A percentile compares a stretch with the other conserved stretches of the same genome.
phyloP scores from a whole-genome alignment of 2,888 invertebrate genomes.

The Melitaea athalia region DNA sequence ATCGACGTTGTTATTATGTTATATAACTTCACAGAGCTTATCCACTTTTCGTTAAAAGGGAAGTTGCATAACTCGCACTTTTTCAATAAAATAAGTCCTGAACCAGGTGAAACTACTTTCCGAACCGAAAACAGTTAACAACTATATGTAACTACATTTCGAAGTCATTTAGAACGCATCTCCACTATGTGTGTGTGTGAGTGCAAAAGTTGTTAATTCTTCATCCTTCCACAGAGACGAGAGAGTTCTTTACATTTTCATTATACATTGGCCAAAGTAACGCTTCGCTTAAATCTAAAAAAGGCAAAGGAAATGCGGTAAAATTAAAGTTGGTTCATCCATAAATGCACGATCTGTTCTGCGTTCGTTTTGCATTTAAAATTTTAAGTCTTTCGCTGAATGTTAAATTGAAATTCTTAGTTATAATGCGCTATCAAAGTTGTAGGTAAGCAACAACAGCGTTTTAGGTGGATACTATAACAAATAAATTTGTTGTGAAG shows the following conservation, averaged over 20 bases:
- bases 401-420: conserved; percentile 26
- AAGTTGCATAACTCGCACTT: conserved; percentile 18
- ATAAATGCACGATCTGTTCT: conserved; percentile 28
- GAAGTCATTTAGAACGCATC: conserved; percentile 43
- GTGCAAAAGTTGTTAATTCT: conserved; percentile 9
- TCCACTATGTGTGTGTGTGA: neutral
- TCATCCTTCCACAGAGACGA: neutral
- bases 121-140: conserved; percentile 16
- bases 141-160: conserved; percentile 49
- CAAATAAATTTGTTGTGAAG: conserved; percentile 75
- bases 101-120: conserved; percentile 23
- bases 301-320: conserved; percentile 13
- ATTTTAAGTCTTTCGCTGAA: conserved; percentile 21
- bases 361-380: conserved; percentile 27
- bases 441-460: conserved; percentile 60
- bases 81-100: conserved; percentile 12
- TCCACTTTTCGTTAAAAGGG: conserved; percentile 8
- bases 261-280: conserved; percentile 1
- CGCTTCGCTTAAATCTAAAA: conserved; percentile 28
- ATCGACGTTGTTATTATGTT: neutral
- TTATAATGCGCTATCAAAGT: conserved; percentile 41
- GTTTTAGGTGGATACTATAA: conserved; percentile 66
- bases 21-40: conserved; percentile 18
- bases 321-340: conserved; percentile 28
- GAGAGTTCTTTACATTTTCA: conserved; percentile 2